These are phyloP conservation scores for Limnephilus lunatus DNA, from an alignment of 2,888 invertebrate genomes.

Conservation along the genomic window DNA sequence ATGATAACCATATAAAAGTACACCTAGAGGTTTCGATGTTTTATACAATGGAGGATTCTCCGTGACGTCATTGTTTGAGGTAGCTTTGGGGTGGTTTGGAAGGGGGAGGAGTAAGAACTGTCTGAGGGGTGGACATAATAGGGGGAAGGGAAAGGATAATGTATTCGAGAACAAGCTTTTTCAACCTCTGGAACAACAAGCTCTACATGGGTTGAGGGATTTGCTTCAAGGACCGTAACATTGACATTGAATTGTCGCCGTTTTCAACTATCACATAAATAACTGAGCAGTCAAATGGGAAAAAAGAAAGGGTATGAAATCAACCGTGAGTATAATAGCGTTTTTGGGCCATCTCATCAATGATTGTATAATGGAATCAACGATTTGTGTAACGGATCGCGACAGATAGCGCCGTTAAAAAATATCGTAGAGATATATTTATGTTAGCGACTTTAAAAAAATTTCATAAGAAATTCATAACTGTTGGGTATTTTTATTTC, in stretches of 20 bases:
- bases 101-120: not conserved
- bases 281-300: no score
- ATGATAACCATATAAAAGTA: not conserved
- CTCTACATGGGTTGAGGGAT: not conserved
- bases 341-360: no score
- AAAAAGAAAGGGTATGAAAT: no score
- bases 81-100: not conserved
- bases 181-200: slow-evolving; percentile 37
- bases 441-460: not conserved
- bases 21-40: not conserved
- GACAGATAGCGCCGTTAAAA: not conserved
- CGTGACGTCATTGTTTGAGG: not conserved
- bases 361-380: not conserved
- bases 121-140: not conserved
- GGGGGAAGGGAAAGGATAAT: not conserved
- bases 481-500: no score
- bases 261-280: no score
- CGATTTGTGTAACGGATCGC: not conserved
- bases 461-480: not conserved
- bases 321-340: no score
- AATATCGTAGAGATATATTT: not conserved
- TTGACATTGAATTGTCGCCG: not conserved
- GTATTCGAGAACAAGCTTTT: slow-evolving; percentile 15
- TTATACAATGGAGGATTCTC: not conserved
- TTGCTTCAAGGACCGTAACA: not conserved